Conservation (phyloP, 2,113 vertebrate species). For the Anhinga anhinga region DNA sequence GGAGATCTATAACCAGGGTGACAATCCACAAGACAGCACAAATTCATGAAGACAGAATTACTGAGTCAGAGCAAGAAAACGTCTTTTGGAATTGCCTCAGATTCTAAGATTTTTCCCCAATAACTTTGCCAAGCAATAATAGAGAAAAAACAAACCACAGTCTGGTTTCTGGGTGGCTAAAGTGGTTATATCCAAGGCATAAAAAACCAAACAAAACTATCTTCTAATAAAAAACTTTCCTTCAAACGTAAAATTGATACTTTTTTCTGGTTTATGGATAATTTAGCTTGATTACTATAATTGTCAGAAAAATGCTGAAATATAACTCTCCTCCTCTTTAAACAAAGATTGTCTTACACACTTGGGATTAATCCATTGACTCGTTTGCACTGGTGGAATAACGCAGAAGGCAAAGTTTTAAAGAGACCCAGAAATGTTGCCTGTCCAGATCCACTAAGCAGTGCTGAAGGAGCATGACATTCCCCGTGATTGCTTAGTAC, state of each 20-base stretch:
- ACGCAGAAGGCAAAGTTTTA: not conserved
- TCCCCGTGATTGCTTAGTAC: not conserved
- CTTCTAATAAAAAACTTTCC: constrained; percentile 53
- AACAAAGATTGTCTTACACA: constrained; percentile 48
- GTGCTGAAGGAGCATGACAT: not conserved
- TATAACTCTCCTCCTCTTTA: constrained; percentile 29
- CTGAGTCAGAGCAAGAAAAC: constrained; percentile 6
- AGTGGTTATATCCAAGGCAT: constrained; percentile 19
- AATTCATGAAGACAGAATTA: constrained; percentile 25
- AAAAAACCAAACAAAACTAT: constrained; percentile 52
- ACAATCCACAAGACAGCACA: not conserved
- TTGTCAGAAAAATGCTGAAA: constrained; percentile 59
- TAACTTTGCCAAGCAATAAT: constrained; percentile 39
- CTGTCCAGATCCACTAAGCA: not conserved
- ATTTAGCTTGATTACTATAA: constrained; percentile 61
- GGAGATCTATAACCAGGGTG: not conserved
- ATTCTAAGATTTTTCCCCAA: constrained; percentile 25
- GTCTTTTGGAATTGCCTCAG: not conserved
- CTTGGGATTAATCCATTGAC: not conserved
- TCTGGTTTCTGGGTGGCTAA: constrained; percentile 52
- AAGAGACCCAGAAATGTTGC: not conserved
- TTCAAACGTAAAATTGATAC: constrained; percentile 53
- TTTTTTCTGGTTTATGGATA: constrained; percentile 59
- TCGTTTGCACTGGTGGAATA: not conserved
- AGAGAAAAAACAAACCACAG: constrained; percentile 32